Conservation (phyloP, 2,113 vertebrate genomes). For the Syrmaticus mikado region DNA sequence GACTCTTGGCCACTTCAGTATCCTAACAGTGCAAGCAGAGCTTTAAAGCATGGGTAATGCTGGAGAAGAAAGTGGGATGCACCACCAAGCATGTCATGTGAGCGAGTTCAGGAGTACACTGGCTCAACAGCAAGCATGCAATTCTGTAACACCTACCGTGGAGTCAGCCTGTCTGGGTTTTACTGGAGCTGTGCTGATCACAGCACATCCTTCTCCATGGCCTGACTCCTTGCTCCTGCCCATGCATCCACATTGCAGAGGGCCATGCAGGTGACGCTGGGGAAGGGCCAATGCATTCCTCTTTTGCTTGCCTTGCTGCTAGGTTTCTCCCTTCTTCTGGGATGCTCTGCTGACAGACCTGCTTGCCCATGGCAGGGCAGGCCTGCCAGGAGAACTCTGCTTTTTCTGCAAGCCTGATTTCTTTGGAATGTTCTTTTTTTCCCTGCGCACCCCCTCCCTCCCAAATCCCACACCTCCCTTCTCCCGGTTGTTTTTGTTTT, state of each 20-base stretch:
- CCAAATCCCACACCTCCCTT: slow-evolving; percentile 26
- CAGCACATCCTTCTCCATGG: neutral
- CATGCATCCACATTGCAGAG: neutral
- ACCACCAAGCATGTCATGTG: accelerated
- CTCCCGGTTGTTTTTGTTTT: slow-evolving; percentile 71
- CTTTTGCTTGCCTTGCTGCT: neutral
- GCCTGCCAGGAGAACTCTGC: neutral
- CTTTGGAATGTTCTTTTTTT: slow-evolving; percentile 20
- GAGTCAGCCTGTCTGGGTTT: neutral
- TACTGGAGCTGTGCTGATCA: neutral
- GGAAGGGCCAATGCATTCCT: accelerated
- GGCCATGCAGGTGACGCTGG: neutral
- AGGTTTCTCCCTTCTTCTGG: neutral
- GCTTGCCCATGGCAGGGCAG: neutral
- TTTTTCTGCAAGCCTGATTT: slow-evolving; percentile 49
- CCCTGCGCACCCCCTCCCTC: neutral
- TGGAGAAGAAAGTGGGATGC: neutral
- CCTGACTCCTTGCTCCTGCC: neutral
- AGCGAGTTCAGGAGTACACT: neutral
- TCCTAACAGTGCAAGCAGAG: neutral
- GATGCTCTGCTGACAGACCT: neutral
- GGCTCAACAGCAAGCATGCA: accelerated
- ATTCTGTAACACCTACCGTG: neutral
- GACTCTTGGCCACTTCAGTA: neutral
- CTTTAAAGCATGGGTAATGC: neutral